Conservation (phyloP, 2,888 invertebrate genomes). For the Troides helena region DNA sequence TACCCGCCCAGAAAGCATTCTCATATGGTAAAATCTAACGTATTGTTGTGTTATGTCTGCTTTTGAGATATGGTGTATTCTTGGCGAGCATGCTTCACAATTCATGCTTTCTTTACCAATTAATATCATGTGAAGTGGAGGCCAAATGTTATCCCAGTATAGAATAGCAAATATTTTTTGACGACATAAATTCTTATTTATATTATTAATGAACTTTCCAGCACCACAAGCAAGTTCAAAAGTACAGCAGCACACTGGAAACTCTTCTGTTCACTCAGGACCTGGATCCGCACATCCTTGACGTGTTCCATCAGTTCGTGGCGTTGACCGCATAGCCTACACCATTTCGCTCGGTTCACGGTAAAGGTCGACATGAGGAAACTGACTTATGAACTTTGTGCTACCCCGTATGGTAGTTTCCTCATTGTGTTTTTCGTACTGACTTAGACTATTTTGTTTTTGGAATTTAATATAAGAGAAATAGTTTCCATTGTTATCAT, state of each 20-base stretch:
- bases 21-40: too few relatives aligned
- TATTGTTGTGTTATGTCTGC: too few relatives aligned
- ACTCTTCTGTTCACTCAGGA: conserved; percentile 97
- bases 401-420: background rate
- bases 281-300: conserved; percentile 96
- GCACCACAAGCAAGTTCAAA: conserved; percentile 99
- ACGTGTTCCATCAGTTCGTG: conserved; percentile 98
- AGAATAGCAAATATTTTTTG: background rate
- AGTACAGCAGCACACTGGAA: conserved; percentile 96
- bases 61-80: too few relatives aligned
- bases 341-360: background rate
- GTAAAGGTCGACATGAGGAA: background rate
- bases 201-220: conserved; percentile 71
- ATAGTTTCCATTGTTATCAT: background rate
- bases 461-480: background rate
- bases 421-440: background rate
- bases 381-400: background rate
- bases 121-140: too few relatives aligned
- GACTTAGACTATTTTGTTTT: background rate
- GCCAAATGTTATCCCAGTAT: background rate
- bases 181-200: background rate
- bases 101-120: too few relatives aligned
- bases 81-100: too few relatives aligned
- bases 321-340: conserved; percentile 87
- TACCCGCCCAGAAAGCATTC: too few relatives aligned